Evolutionary conservation across 2,797 vertebrate genomes (phyloP).

Genomic region (Malacoraja senta): DNA sequence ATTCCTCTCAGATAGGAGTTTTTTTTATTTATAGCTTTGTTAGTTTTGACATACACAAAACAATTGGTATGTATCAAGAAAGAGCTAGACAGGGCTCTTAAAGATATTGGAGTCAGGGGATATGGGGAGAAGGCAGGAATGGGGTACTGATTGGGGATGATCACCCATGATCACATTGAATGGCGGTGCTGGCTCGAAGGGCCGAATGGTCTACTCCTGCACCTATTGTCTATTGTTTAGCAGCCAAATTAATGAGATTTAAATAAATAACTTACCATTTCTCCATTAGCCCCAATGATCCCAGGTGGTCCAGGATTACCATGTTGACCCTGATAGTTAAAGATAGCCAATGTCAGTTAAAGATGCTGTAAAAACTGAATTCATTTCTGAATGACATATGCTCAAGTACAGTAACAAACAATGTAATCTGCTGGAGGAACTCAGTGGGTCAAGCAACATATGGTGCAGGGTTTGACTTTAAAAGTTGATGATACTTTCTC

Average conservation of each 20-base stretch:
- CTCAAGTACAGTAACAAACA: constrained; percentile 39
- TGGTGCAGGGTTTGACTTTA: too few species aligned
- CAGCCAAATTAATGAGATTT: background rate
- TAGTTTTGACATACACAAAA: background rate
- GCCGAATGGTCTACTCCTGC: too few species aligned
- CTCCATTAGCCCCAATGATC: background rate
- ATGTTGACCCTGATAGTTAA: background rate
- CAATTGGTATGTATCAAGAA: background rate
- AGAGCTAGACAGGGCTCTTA: too few species aligned
- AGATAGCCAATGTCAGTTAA: background rate
- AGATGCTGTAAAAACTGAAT: background rate
- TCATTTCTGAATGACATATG: background rate
- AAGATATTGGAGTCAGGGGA: too few species aligned
- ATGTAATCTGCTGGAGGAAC: too few species aligned
- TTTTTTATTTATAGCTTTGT: background rate
- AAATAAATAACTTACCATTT: constrained; percentile 22
- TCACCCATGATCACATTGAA: too few species aligned
- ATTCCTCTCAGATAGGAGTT: background rate
- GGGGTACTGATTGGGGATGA: too few species aligned
- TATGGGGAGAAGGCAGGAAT: too few species aligned
- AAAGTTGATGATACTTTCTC: too few species aligned
- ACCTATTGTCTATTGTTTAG: background rate
- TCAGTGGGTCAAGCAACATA: too few species aligned
- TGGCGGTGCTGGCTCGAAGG: too few species aligned
- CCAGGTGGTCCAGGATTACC: constrained; percentile 7